phyloP scores from a whole-genome alignment of 2,888 invertebrate species.

The Pedicia rivosa region DNA sequence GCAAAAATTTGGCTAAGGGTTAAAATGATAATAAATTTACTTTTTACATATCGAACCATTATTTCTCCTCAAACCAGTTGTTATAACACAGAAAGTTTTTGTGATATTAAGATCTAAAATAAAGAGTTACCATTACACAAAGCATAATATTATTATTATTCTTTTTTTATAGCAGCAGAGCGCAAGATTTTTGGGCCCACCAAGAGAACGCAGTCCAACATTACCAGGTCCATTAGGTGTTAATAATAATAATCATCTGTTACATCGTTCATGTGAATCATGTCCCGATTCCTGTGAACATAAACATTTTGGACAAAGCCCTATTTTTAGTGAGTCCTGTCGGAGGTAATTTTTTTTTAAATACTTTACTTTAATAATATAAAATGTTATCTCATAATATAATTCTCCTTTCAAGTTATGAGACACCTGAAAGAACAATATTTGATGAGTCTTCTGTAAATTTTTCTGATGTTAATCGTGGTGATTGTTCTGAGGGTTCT shows the following conservation, averaged over 20 bases:
- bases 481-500: slow-evolving; percentile 21
- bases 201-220: slow-evolving; percentile 31
- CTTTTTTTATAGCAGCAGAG: slow-evolving; percentile 29
- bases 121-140: too few relatives aligned
- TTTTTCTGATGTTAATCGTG: slow-evolving; percentile 24
- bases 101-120: too few relatives aligned
- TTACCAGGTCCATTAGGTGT: slow-evolving; percentile 25
- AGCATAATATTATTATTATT: too few relatives aligned
- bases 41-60: too few relatives aligned
- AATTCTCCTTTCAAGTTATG: slow-evolving; percentile 20
- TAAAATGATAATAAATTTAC: too few relatives aligned
- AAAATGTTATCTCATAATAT: neutral
- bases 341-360: slow-evolving; percentile 22
- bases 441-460: slow-evolving; percentile 28
- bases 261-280: slow-evolving; percentile 29
- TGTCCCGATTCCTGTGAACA: slow-evolving; percentile 31
- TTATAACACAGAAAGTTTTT: too few relatives aligned
- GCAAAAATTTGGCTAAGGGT: too few relatives aligned
- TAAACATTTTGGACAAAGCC: slow-evolving; percentile 25
- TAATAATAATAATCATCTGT: slow-evolving; percentile 26
- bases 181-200: slow-evolving; percentile 34
- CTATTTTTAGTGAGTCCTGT: slow-evolving; percentile 26
- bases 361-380: neutral
- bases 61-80: too few relatives aligned
- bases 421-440: slow-evolving; percentile 26